Percentiles rank a stretch among this genome's conserved stretches.
Conservation (phyloP, 2,797 vertebrate species). For the Choloepus didactylus region DNA sequence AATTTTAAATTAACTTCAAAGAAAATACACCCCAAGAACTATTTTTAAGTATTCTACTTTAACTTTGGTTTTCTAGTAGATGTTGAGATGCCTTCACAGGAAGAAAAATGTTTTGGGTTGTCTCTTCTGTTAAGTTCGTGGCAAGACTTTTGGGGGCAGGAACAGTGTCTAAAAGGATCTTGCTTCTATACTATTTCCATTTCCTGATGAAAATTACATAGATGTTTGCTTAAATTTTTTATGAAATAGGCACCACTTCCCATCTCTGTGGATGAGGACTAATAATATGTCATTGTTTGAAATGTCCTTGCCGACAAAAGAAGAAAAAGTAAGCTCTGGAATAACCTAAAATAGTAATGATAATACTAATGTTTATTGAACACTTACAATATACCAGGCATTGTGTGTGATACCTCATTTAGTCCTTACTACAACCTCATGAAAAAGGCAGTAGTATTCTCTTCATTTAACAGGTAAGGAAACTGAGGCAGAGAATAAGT, state of each 20-base stretch:
- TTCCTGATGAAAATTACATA: constrained; percentile 44
- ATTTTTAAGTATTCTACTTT: constrained; percentile 51
- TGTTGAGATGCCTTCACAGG: neutral
- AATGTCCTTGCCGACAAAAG: constrained; percentile 17
- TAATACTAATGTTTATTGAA: neutral
- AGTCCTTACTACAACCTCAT: constrained; percentile 10
- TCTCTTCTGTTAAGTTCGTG: constrained; percentile 42
- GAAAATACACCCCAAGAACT: neutral
- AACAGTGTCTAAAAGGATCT: constrained; percentile 30
- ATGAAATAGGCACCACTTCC: constrained; percentile 47
- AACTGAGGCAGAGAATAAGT: constrained; percentile 14
- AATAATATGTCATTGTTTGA: constrained; percentile 30
- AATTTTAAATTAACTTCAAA: constrained; percentile 65
- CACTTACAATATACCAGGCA: neutral
- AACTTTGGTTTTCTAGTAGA: constrained; percentile 47
- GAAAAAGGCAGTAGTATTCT: neutral
- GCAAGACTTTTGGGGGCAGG: constrained; percentile 23
- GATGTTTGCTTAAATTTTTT: constrained; percentile 47
- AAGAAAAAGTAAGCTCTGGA: neutral
- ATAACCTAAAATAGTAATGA: constrained; percentile 4
- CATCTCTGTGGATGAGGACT: constrained; percentile 21
- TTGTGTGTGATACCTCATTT: neutral
- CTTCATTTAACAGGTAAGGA: constrained; percentile 52
- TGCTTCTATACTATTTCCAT: constrained; percentile 40
- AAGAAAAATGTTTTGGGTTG: constrained; percentile 28